phyloP scores from a whole-genome alignment of 2,797 vertebrate genomes.

The Rallus crepitans region DNA sequence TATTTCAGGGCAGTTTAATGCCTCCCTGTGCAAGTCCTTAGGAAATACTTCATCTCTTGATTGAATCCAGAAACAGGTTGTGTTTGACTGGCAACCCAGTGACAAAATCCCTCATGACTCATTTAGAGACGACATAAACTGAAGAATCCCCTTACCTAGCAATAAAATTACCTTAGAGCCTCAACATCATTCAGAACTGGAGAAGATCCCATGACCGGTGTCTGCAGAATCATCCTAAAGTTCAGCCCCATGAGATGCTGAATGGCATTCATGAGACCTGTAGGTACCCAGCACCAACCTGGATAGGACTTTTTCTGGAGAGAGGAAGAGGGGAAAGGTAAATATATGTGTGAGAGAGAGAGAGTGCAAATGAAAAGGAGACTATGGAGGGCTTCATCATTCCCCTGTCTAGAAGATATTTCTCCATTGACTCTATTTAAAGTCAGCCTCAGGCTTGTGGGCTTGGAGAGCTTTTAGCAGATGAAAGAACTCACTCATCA shows the following conservation, averaged over 20 bases:
- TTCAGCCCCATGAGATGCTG: background rate
- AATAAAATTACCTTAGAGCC: background rate
- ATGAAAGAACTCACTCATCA: constrained; percentile 73
- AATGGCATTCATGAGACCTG: background rate
- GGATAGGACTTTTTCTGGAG: background rate
- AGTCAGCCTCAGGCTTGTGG: constrained; percentile 60
- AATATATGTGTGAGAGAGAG: background rate
- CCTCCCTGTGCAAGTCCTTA: background rate
- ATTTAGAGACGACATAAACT: background rate
- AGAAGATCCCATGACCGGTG: background rate
- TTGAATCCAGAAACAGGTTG: background rate
- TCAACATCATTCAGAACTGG: background rate
- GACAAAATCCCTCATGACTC: background rate
- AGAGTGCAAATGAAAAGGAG: background rate
- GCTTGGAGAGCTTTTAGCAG: constrained; percentile 54
- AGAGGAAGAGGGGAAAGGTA: background rate
- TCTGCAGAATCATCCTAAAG: background rate
- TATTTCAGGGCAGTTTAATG: background rate
- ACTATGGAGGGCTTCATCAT: constrained; percentile 40
- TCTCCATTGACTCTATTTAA: constrained; percentile 73
- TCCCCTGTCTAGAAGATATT: constrained; percentile 60
- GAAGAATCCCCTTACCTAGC: background rate
- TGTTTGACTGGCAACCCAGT: background rate
- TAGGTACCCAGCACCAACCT: background rate
- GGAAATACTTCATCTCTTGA: background rate